Evolutionary conservation across 2,888 invertebrate species (phyloP).

Genomic region (Trissoscelio sp.): DNA sequence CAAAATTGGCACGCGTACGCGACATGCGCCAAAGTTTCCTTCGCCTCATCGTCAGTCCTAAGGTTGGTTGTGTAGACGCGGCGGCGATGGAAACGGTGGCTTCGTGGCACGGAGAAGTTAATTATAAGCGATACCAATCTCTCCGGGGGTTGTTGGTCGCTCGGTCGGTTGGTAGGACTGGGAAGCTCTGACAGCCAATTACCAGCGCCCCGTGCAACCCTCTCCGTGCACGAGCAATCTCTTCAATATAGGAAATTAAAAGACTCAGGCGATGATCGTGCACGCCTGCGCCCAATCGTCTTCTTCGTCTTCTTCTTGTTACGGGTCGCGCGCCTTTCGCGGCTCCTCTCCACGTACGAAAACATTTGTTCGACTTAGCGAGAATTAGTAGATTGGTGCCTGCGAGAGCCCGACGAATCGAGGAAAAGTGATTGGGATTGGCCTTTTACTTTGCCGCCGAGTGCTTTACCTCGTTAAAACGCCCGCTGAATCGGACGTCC

Average conservation of each 20-base stretch:
- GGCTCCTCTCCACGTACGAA: conserved; percentile 68
- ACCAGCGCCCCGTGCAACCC: conserved; percentile 81
- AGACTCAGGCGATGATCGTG: conserved; percentile 82
- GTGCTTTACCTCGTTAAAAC: conserved; percentile 76
- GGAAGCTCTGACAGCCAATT: conserved; percentile 84
- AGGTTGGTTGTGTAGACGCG: conserved; percentile 65
- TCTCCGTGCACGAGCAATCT: conserved; percentile 77
- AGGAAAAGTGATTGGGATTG: conserved; percentile 81
- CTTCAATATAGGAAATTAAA: conserved; percentile 83
- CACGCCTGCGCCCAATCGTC: conserved; percentile 50
- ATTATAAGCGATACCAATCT: conserved; percentile 84
- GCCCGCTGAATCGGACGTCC: conserved; percentile 75
- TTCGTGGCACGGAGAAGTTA: conserved; percentile 84
- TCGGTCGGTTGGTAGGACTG: conserved; percentile 82
- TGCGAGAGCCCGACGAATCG: conserved; percentile 71
- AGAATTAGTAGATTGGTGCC: conserved; percentile 79
- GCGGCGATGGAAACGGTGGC: conserved; percentile 69
- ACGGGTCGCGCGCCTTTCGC: conserved; percentile 39
- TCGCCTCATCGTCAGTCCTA: conserved; percentile 51
- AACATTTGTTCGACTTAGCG: conserved; percentile 80
- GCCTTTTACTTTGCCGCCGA: conserved; percentile 74
- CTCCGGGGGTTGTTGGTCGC: conserved; percentile 79
- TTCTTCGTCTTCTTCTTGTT: neutral
- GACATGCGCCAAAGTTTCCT: conserved; percentile 63
- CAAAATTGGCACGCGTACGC: conserved; percentile 66